A percentile compares a stretch with the other conserved stretches of the same genome.
Evolutionary conservation across 2,113 vertebrate species (phyloP).

Genomic region (Macheiramphus alcinus): DNA sequence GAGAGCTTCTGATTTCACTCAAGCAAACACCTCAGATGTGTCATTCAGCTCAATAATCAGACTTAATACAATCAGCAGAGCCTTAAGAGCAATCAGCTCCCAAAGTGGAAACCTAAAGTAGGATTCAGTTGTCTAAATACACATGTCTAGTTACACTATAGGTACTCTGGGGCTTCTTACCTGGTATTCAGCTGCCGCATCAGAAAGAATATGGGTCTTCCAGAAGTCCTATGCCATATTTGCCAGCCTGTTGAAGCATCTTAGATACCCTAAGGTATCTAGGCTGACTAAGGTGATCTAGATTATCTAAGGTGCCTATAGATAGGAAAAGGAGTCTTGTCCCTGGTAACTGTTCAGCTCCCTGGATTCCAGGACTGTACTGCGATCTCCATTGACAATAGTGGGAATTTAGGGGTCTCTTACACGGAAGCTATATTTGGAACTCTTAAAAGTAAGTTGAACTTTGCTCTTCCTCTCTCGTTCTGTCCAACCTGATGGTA

Average conservation of each 20-base stretch:
- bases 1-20: not conserved
- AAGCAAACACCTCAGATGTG: not conserved
- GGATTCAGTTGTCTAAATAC: not conserved
- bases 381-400: not conserved
- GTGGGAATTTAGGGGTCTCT: not conserved
- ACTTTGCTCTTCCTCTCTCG: not conserved
- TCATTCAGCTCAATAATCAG: not conserved
- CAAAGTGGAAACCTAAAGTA: not conserved
- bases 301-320: not conserved
- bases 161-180: not conserved
- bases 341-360: not conserved
- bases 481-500: fast-evolving
- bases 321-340: not conserved
- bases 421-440: not conserved
- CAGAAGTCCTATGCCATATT: not conserved
- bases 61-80: not conserved
- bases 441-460: not conserved
- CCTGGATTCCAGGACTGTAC: not conserved
- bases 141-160: not conserved
- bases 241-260: not conserved
- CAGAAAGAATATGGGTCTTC: not conserved
- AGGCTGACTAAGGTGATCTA: not conserved
- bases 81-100: not conserved
- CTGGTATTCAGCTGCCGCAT: not conserved
- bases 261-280: not conserved